Percentiles rank a stretch among this genome's conserved stretches.
Conservation (phyloP, 2,113 vertebrate species). For the Macheiramphus alcinus region DNA sequence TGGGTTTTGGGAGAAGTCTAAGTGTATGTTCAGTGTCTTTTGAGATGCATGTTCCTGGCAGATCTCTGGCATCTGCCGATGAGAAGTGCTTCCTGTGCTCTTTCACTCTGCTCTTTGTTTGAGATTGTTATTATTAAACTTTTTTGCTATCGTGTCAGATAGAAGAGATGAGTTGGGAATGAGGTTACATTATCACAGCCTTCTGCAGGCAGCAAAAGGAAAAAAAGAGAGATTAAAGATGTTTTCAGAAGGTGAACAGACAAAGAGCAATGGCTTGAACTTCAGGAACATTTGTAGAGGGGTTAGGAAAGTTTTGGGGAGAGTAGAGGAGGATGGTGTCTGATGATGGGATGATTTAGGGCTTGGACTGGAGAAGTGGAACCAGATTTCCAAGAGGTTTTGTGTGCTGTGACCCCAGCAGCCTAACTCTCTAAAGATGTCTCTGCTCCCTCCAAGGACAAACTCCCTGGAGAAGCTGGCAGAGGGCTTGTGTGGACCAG, state of each 20-base stretch:
- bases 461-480: background rate
- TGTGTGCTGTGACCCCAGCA: background rate
- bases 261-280: background rate
- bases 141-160: background rate
- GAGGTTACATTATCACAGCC: background rate
- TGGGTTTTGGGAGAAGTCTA: background rate
- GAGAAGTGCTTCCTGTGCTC: background rate
- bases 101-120: background rate
- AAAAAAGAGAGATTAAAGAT: background rate
- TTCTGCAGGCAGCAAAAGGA: background rate
- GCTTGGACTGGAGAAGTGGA: background rate
- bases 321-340: background rate
- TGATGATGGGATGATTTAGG: background rate
- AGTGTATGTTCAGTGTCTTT: background rate
- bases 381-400: background rate
- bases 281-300: background rate
- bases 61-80: background rate
- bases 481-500: background rate
- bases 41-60: background rate
- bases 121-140: background rate
- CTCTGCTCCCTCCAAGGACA: background rate
- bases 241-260: background rate
- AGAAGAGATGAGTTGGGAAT: conserved; percentile 2
- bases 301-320: background rate
- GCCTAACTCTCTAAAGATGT: background rate